A percentile compares a stretch with the other conserved stretches of the same genome.
Conservation (phyloP, 1,140 invertebrate genomes). For the Drosophila mojavensis region DNA sequence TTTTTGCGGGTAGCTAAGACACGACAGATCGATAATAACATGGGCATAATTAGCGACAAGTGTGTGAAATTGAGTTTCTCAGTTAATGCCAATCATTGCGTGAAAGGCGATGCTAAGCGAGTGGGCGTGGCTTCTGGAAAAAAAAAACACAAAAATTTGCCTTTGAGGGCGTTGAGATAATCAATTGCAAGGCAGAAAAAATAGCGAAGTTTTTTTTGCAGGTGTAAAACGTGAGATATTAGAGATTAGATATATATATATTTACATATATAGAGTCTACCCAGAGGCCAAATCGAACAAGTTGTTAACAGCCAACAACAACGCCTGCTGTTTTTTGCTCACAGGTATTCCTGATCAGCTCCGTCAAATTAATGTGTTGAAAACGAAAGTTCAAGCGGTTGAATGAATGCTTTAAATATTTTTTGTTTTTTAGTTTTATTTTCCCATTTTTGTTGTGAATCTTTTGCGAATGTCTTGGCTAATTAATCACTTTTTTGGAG, state of each 20-base stretch:
- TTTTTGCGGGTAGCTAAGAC: constrained; percentile 33
- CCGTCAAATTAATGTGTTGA: constrained; percentile 54
- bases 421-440: not conserved
- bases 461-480: constrained; percentile 8
- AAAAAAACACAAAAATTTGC: no score
- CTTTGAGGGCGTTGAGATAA: constrained; percentile 28
- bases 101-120: constrained; percentile 21
- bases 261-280: constrained; percentile 2
- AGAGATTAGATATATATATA: constrained; percentile 5
- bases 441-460: not conserved
- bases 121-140: constrained; percentile 22
- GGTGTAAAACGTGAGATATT: constrained; percentile 19
- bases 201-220: constrained; percentile 52
- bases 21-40: constrained; percentile 62
- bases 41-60: constrained; percentile 72
- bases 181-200: constrained; percentile 36
- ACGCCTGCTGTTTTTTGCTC: constrained; percentile 42
- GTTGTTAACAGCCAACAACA: constrained; percentile 44
- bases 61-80: constrained; percentile 75
- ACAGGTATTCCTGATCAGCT: constrained; percentile 43
- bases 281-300: constrained; percentile 25
- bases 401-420: constrained; percentile 6
- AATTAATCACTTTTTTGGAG: constrained; percentile 37
- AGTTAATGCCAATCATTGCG: constrained; percentile 38
- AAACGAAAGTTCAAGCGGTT: constrained; percentile 65